phyloP scores from a whole-genome alignment of 2,888 invertebrate genomes.

The Galerucella nymphaeae region DNA sequence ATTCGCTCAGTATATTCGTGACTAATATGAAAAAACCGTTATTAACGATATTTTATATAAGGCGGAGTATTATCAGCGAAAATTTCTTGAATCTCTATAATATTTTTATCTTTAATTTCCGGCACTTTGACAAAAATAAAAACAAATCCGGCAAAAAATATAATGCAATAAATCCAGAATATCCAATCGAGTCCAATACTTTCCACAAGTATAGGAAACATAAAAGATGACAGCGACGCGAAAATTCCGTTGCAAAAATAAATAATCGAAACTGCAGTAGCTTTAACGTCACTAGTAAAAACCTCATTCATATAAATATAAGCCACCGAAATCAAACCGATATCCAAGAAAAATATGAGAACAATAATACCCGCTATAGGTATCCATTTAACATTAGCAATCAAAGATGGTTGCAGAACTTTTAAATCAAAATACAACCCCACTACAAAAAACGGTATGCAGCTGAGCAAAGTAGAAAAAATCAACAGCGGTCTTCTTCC shows the following conservation, averaged over 20 bases:
- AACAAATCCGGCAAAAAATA: slow-evolving; percentile 41
- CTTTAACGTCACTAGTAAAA: slow-evolving; percentile 74
- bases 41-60: neutral
- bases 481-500: slow-evolving; percentile 75
- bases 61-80: neutral
- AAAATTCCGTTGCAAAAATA: slow-evolving; percentile 37
- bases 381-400: slow-evolving; percentile 70
- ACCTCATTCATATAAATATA: slow-evolving; percentile 87
- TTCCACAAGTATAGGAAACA: slow-evolving; percentile 48
- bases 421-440: slow-evolving; percentile 46
- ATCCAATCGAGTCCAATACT: slow-evolving; percentile 46
- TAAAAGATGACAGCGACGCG: slow-evolving; percentile 44
- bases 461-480: slow-evolving; percentile 73
- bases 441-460: slow-evolving; percentile 64
- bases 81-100: slow-evolving; percentile 34
- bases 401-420: slow-evolving; percentile 32
- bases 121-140: slow-evolving; percentile 48
- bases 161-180: slow-evolving; percentile 48
- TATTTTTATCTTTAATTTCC: slow-evolving; percentile 52
- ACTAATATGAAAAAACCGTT: neutral
- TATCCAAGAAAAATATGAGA: slow-evolving; percentile 78
- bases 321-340: slow-evolving; percentile 78
- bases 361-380: slow-evolving; percentile 77
- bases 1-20: too few species aligned
- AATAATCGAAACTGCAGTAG: slow-evolving; percentile 73